Evolutionary conservation across 2,113 vertebrate species (phyloP).

Genomic region (Nothobranchius furzeri): DNA sequence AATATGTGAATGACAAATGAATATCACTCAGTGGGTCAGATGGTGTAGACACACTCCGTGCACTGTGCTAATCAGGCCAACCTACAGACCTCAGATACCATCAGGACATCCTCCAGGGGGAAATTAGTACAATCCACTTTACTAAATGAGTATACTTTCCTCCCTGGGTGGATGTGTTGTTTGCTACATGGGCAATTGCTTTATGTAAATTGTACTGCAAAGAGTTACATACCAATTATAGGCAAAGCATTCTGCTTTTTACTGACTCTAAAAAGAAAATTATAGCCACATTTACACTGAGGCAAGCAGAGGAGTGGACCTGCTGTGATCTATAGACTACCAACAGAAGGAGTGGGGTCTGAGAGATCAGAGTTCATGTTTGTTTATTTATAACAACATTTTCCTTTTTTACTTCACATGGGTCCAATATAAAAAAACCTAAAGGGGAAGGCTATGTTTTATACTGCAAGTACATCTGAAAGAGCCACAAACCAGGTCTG

Average conservation of each 20-base stretch:
- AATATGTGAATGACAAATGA: constrained; percentile 77
- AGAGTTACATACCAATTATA: constrained; percentile 47
- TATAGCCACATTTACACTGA: constrained; percentile 30
- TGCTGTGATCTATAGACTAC: constrained; percentile 16
- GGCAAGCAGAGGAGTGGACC: not conserved
- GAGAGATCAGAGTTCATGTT: not conserved
- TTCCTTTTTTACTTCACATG: no score
- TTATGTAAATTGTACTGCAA: constrained; percentile 59
- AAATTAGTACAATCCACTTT: constrained; percentile 70
- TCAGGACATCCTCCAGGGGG: constrained; percentile 70
- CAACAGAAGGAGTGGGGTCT: not conserved
- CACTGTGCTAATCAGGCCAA: constrained; percentile 74
- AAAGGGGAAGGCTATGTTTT: no score
- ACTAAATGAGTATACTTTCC: constrained; percentile 62
- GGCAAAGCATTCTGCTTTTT: constrained; percentile 44
- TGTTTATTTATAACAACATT: not conserved
- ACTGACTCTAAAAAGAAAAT: constrained; percentile 35
- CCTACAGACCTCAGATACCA: constrained; percentile 68
- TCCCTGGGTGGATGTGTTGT: constrained; percentile 58
- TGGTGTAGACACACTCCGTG: constrained; percentile 75
- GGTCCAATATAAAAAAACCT: no score
- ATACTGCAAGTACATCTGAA: no score
- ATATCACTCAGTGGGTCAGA: constrained; percentile 75
- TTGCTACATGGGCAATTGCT: constrained; percentile 66
- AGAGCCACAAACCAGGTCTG: no score